Conservation (phyloP, 2,888 invertebrate genomes). For the Girardia tigrina region DNA sequence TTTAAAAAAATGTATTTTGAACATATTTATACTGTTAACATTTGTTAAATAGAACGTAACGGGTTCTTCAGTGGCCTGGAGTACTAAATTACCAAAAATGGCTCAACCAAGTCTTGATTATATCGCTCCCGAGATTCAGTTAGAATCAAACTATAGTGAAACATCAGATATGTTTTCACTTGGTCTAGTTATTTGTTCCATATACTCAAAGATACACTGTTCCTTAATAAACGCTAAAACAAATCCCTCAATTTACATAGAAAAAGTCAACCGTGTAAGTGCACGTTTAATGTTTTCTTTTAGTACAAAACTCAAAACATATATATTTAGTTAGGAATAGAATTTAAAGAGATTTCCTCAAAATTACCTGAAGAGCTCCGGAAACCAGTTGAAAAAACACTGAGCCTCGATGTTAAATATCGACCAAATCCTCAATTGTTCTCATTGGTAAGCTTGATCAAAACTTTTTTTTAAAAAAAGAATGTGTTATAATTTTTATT, state of each 20-base stretch:
- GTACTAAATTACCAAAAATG: conserved; percentile 16
- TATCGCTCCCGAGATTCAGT: conserved; percentile 21
- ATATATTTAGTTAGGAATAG: conserved; percentile 58
- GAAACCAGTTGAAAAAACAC: conserved; percentile 67
- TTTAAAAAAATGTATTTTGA: too few species aligned
- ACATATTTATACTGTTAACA: too few species aligned
- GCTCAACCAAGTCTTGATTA: conserved; percentile 25
- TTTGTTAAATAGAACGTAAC: too few species aligned
- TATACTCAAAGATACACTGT: neutral
- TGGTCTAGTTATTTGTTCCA: neutral
- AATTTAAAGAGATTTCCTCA: conserved; percentile 64
- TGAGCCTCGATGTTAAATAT: conserved; percentile 68
- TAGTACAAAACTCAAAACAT: neutral
- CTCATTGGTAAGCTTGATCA: conserved; percentile 66
- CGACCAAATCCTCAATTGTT: conserved; percentile 79
- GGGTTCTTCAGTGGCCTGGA: conserved; percentile 16
- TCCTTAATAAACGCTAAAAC: neutral
- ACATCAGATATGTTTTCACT: conserved; percentile 17
- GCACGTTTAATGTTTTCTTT: too few species aligned
- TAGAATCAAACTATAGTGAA: neutral
- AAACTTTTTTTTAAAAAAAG: too few species aligned
- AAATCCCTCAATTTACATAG: neutral
- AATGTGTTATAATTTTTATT: too few species aligned
- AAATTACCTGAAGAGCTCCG: conserved; percentile 69
- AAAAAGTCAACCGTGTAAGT: conserved; percentile 3